These are phyloP conservation scores for Myocastor coypus DNA, from an alignment of 2,113 vertebrate genomes.

Conservation along the genomic window DNA sequence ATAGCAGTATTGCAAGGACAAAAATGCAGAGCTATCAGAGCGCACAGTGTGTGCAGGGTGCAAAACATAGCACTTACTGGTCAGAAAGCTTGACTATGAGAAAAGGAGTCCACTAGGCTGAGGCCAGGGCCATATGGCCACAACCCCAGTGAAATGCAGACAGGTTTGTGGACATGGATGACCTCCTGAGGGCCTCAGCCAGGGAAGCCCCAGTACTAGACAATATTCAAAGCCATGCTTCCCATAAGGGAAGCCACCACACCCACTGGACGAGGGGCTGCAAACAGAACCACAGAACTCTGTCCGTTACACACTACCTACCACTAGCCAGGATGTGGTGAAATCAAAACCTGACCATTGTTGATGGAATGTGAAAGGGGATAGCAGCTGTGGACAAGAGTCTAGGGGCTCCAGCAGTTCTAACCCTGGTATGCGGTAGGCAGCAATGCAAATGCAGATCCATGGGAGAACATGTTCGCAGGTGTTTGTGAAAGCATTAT, in stretches of 20 bases:
- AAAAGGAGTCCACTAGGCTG: background rate
- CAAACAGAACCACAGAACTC: background rate
- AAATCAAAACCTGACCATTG: background rate
- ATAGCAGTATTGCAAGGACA: background rate
- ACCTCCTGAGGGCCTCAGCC: background rate
- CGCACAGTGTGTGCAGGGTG: background rate
- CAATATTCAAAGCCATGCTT: background rate
- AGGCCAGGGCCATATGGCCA: too few relatives aligned
- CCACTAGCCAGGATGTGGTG: background rate
- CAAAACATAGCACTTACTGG: background rate
- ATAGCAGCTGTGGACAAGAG: accelerated
- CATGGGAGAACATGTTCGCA: background rate
- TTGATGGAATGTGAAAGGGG: background rate
- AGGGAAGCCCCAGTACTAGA: background rate
- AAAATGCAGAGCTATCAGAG: background rate
- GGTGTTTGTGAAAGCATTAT: background rate
- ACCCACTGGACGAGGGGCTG: accelerated
- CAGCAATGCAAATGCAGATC: background rate
- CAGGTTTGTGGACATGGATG: background rate
- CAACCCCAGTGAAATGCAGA: background rate
- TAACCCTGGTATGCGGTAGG: accelerated
- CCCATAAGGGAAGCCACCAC: background rate
- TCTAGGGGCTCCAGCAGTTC: background rate
- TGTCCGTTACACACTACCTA: background rate
- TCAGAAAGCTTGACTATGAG: background rate